These are phyloP conservation scores for Leptinotarsa haldemani DNA, from an alignment of 2,888 invertebrate species.

Conservation along the genomic window DNA sequence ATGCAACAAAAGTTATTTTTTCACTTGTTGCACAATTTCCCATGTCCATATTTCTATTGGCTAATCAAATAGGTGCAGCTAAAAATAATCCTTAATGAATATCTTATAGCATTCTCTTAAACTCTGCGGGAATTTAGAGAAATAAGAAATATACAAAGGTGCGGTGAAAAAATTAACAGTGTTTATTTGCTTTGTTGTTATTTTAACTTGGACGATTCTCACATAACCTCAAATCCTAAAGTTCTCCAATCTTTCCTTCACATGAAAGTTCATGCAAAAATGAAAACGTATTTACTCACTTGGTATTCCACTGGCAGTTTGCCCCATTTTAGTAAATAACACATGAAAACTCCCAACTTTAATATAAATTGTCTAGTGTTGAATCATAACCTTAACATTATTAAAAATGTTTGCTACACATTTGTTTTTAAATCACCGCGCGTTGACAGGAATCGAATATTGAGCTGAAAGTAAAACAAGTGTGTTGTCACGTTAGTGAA, in stretches of 20 bases:
- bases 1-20: too few species aligned
- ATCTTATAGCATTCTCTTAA: too few species aligned
- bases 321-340: slow-evolving; percentile 14
- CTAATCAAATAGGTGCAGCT: too few species aligned
- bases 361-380: neutral
- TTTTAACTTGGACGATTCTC: slow-evolving; percentile 1
- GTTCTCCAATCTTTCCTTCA: neutral
- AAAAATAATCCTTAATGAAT: too few species aligned
- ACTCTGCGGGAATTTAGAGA: too few species aligned
- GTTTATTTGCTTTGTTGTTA: neutral
- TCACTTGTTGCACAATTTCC: too few species aligned
- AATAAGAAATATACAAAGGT: too few species aligned
- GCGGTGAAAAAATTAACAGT: too few species aligned
- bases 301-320: slow-evolving; percentile 24
- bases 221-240: slow-evolving; percentile 10
- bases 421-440: neutral
- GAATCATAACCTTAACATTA: slow-evolving; percentile 3
- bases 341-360: neutral
- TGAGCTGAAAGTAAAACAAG: neutral
- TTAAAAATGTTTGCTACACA: neutral
- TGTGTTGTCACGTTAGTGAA: slow-evolving; percentile 16
- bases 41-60: too few species aligned
- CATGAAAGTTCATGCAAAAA: slow-evolving; percentile 7
- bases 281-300: slow-evolving; percentile 20
- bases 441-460: neutral